Evolutionary conservation across 1,140 invertebrate genomes (phyloP).

Genomic region (Pantala flavescens): DNA sequence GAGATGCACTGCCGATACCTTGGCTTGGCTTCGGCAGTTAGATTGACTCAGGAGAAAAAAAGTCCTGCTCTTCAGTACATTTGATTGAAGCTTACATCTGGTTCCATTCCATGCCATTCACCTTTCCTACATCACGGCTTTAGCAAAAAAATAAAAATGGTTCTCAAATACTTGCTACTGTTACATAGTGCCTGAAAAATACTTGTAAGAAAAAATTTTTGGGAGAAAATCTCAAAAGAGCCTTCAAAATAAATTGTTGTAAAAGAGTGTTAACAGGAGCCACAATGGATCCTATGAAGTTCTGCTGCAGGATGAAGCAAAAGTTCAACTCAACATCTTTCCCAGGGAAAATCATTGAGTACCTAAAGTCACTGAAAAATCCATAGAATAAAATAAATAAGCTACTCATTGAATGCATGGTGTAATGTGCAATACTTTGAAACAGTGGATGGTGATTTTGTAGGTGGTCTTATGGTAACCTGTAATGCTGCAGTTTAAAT

Average conservation of each 20-base stretch:
- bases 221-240: neutral
- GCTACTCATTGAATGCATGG: neutral
- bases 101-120: neutral
- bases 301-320: neutral
- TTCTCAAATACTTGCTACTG: neutral
- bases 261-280: neutral
- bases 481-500: neutral
- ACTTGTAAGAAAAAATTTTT: neutral
- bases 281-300: neutral
- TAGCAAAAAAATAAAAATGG: neutral
- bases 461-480: neutral
- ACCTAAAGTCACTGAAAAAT: neutral
- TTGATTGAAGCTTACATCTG: neutral
- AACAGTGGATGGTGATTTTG: neutral
- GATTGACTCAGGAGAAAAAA: constrained; percentile 4
- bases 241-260: neutral
- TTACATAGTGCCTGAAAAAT: constrained; percentile 9
- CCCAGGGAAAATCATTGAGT: neutral
- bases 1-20: neutral
- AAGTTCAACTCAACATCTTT: neutral
- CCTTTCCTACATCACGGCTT: neutral
- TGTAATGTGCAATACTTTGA: neutral
- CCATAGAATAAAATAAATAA: neutral
- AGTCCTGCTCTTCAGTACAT: neutral
- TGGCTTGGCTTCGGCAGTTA: constrained; percentile 1